A percentile compares a stretch with the other conserved stretches of the same genome.
These are phyloP conservation scores for Noctua janthina DNA, from an alignment of 2,888 invertebrate genomes.

Conservation along the genomic window DNA sequence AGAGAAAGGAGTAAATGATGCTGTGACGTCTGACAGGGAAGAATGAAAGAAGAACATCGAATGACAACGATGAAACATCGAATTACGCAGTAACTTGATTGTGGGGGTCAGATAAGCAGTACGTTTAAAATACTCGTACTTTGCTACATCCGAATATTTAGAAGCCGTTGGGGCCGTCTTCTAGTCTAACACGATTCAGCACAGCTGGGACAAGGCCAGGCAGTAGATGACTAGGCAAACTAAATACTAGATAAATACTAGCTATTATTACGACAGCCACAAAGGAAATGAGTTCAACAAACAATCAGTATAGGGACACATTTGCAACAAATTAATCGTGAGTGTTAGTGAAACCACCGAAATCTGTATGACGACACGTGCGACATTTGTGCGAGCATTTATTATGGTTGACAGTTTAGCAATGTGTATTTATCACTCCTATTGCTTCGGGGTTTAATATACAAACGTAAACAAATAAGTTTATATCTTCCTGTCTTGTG, in stretches of 20 bases:
- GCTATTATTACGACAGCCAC: no score
- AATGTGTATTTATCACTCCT: slow-evolving; percentile 33
- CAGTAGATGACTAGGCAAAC: not conserved
- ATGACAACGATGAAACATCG: not conserved
- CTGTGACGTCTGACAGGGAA: no score
- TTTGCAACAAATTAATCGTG: slow-evolving; percentile 45
- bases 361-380: slow-evolving; percentile 30
- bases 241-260: not conserved
- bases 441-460: slow-evolving; percentile 32
- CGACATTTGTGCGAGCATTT: slow-evolving; percentile 30
- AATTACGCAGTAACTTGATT: not conserved
- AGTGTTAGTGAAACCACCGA: slow-evolving; percentile 20
- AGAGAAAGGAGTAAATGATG: no score
- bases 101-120: not conserved
- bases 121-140: not conserved
- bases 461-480: slow-evolving; percentile 10
- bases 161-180: not conserved
- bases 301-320: slow-evolving; percentile 6
- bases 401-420: slow-evolving; percentile 33
- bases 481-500: slow-evolving; percentile 15
- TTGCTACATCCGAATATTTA: not conserved
- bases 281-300: slow-evolving; percentile 26
- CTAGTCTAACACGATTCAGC: not conserved
- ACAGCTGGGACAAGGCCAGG: not conserved
- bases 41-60: not conserved